These are phyloP conservation scores for Ophioninae sp. DNA, from an alignment of 2,888 invertebrate genomes.

Conservation along the genomic window DNA sequence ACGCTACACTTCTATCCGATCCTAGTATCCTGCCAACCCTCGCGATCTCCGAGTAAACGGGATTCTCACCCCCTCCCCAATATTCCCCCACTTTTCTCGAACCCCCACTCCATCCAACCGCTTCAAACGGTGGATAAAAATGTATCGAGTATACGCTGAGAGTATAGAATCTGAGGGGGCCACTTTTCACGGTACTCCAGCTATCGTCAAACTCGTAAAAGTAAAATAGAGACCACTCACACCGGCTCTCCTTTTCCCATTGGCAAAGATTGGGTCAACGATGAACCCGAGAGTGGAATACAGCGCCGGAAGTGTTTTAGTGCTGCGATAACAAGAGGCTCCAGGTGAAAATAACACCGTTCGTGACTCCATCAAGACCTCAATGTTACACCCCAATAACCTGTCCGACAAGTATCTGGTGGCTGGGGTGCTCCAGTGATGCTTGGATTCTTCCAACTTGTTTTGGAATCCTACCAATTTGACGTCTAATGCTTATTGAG, in stretches of 20 bases:
- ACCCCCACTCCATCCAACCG: not conserved
- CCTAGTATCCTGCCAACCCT: not conserved
- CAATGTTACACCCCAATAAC: conserved; percentile 1
- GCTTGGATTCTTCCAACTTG: not conserved
- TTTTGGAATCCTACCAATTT: not conserved
- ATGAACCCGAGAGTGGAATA: not conserved
- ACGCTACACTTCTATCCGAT: conserved; percentile 40
- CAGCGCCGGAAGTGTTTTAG: conserved; percentile 25
- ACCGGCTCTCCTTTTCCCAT: conserved; percentile 21
- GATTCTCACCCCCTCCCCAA: not conserved
- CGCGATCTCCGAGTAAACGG: conserved; percentile 24
- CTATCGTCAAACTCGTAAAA: conserved; percentile 39
- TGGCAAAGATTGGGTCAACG: conserved; percentile 20
- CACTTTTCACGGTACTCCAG: conserved; percentile 21
- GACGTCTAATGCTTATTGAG: not conserved
- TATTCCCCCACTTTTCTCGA: too few species aligned
- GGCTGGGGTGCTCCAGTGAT: not conserved
- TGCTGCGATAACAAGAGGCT: conserved; percentile 19
- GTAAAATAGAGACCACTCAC: conserved; percentile 24
- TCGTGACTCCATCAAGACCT: not conserved
- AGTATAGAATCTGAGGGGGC: conserved; percentile 18
- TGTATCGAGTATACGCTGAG: conserved; percentile 27
- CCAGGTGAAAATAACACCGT: conserved; percentile 19
- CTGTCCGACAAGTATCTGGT: not conserved
- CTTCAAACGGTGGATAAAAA: conserved; percentile 27